These are phyloP conservation scores for Tauraco erythrolophus DNA, from an alignment of 2,113 vertebrate species.

Conservation along the genomic window DNA sequence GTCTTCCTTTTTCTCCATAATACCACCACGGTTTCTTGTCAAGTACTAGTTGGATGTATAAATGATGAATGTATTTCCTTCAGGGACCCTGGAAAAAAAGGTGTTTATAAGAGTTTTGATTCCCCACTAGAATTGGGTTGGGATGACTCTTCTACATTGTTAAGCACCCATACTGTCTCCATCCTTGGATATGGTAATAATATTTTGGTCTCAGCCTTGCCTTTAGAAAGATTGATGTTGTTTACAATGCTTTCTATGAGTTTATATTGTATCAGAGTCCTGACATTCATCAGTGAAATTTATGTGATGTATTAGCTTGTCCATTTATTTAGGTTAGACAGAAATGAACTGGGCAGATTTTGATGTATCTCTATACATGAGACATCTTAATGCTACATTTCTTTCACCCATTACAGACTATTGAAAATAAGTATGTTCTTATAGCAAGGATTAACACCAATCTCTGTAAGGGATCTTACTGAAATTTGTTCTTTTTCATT, in stretches of 20 bases:
- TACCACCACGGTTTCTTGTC: not conserved
- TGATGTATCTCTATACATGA: not conserved
- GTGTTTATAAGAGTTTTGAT: not conserved
- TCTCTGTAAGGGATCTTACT: not conserved
- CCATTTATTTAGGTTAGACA: constrained; percentile 4
- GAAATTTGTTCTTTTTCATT: not conserved
- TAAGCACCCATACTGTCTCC: not conserved
- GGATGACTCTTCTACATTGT: not conserved
- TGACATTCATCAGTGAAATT: constrained; percentile 30
- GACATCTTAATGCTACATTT: not conserved
- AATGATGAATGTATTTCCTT: not conserved
- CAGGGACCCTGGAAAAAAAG: not conserved
- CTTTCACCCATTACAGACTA: not conserved
- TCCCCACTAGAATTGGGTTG: not conserved
- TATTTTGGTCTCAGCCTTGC: not conserved
- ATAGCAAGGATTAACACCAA: not conserved
- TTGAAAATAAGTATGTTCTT: not conserved
- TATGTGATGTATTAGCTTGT: not conserved
- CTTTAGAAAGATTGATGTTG: constrained; percentile 35
- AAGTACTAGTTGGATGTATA: not conserved
- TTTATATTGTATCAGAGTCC: not conserved
- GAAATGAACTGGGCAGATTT: not conserved
- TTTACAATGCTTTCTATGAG: constrained; percentile 5
- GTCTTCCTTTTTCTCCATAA: not conserved
- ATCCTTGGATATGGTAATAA: constrained; percentile 26